phyloP scores from a whole-genome alignment of 2,113 vertebrate genomes.

The Buteo buteo region DNA sequence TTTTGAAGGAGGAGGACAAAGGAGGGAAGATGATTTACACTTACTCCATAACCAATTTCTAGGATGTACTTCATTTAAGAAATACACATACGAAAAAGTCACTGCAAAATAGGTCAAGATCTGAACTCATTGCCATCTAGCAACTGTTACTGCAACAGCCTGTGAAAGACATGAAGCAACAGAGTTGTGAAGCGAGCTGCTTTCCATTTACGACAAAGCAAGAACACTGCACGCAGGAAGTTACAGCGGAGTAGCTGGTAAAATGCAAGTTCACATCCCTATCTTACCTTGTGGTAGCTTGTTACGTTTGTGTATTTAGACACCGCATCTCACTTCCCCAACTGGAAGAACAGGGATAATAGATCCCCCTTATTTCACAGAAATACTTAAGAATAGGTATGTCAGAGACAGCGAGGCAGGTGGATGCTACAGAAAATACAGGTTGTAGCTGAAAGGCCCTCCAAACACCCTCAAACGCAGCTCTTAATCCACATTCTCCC shows the following conservation, averaged over 20 bases:
- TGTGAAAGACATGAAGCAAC: accelerated
- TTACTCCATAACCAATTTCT: background rate
- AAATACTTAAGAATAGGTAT: background rate
- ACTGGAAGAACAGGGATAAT: accelerated
- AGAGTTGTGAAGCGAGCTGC: background rate
- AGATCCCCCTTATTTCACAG: background rate
- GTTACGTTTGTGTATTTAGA: background rate
- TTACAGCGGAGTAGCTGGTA: background rate
- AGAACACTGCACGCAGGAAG: background rate
- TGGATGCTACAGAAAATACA: background rate
- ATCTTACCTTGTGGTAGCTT: background rate
- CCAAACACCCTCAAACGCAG: background rate
- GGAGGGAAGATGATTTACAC: background rate
- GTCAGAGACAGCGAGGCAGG: background rate
- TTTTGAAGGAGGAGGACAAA: background rate
- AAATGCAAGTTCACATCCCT: background rate
- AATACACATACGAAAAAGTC: background rate
- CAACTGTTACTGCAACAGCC: background rate
- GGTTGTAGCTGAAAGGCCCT: background rate
- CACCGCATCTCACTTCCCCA: background rate
- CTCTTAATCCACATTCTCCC: background rate
- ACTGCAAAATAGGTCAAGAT: background rate
- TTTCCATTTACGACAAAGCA: background rate
- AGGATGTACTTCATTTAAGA: background rate
- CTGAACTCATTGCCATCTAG: background rate